Evolutionary conservation across 2,888 invertebrate species (phyloP).

Genomic region (Lamellibrachia columna): DNA sequence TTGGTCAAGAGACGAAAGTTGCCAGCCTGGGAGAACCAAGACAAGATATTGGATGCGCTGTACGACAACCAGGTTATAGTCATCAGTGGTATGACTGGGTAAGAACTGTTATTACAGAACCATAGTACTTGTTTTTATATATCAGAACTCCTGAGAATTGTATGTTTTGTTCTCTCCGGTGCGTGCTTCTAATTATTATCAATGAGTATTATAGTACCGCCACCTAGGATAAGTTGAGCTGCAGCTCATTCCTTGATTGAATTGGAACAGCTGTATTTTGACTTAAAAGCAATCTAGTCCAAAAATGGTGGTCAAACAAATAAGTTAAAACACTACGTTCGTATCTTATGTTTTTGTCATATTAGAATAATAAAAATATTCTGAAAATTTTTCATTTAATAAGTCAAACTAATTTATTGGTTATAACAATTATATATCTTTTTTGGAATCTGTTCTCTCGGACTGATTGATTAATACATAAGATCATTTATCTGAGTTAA

Average conservation of each 20-base stretch:
- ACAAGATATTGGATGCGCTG: constrained; percentile 64
- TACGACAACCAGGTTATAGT: constrained; percentile 56
- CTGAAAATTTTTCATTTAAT: no score
- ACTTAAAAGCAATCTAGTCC: no score
- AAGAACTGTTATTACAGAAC: constrained; percentile 28
- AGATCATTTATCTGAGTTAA: no score
- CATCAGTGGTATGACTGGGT: constrained; percentile 65
- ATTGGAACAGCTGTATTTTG: not conserved
- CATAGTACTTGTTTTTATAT: not conserved
- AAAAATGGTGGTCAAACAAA: no score
- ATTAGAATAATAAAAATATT: no score
- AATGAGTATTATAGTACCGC: not conserved
- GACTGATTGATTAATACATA: no score
- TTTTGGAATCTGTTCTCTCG: not conserved
- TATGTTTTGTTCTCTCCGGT: no score
- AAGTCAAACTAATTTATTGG: no score
- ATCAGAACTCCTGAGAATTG: no score
- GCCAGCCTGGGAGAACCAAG: constrained; percentile 82
- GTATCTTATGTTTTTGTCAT: no score
- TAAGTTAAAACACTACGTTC: no score
- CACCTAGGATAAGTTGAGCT: not conserved
- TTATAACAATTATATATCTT: not conserved
- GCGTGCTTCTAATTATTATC: no score
- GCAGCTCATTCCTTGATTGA: not conserved
- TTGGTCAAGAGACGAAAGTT: constrained; percentile 67